Evolutionary conservation across 1,140 invertebrate species (phyloP), one percentile per base, ranked within the genome.

Genomic region (Elymnias hypermnestra): DNA sequence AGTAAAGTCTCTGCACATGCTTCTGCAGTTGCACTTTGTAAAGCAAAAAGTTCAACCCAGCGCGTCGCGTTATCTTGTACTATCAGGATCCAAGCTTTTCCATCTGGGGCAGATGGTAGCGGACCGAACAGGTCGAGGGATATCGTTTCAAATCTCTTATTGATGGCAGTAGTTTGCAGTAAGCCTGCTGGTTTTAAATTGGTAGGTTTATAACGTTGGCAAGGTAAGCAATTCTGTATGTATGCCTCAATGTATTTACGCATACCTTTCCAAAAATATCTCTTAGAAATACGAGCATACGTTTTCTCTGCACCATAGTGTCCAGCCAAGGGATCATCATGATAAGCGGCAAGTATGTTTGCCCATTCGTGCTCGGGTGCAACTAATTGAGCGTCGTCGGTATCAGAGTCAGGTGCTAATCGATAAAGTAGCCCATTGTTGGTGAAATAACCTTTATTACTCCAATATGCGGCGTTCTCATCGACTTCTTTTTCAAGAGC

Each of bases 41-140:
- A 12, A 0, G 76, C 28, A 18, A 67, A 64, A 7, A 76, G 21
- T 37, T 82, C 71, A 1, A 83, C 62, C 66, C 65, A 83, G 15
- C 65, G 61, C 1, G 63, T 57, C 12, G 52, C 43, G 0, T 53
- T n/a, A 37, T 78, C 74, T 54, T 78, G 65, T 0, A 71, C 45
- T 5, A 73, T 63, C 5, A 79, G 36, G 5, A 81, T 58, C 58
- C 68, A 66, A 5, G 35, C 56, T n/a, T 74, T 45, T 1, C 42
- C 40, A n/a, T 38, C 10, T 2, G 19, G 7, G 0, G 54, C 41
- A 18, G 36, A 7, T 1, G 66, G 59, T 13, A 78, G 39, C 3
- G 71, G 63, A 2, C 66, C 66, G 33, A 75, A 66, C n/a, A 74
- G 42, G 33, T 76, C 72, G 2, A 77, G 13, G 0, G 69, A 10